Evolutionary conservation across 2,797 vertebrate genomes (phyloP).

Genomic region (Atherinosoma microstoma): DNA sequence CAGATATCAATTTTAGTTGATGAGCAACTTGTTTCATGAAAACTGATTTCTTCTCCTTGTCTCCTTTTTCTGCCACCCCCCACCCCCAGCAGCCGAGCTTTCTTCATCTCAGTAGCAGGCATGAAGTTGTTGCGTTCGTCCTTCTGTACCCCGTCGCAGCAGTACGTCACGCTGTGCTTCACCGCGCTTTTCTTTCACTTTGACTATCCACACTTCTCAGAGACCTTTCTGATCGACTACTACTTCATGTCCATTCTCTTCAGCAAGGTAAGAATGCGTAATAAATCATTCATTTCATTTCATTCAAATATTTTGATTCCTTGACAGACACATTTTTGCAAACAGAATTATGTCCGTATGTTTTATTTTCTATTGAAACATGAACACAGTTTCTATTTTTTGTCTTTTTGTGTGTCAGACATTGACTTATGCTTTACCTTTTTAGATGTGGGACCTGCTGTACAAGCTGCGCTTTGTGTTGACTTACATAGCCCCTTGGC

Average conservation of each 20-base stretch:
- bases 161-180: conserved; percentile 92
- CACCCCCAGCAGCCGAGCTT: conserved; percentile 84
- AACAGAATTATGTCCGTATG: background rate
- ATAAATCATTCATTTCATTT: background rate
- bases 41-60: conserved; percentile 8
- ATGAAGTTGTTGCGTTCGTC: conserved; percentile 92
- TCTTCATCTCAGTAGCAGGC: conserved; percentile 91
- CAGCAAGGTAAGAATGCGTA: conserved; percentile 86
- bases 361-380: background rate
- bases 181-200: conserved; percentile 93
- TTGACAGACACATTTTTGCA: background rate
- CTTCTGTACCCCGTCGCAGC: conserved; percentile 90
- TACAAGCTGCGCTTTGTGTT: conserved; percentile 97
- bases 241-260: conserved; percentile 94
- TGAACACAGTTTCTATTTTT: background rate
- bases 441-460: conserved; percentile 96
- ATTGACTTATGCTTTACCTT: conserved; percentile 27
- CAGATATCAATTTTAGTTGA: background rate
- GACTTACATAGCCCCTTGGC: conserved; percentile 98
- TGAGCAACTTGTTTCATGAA: background rate
- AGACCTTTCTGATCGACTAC: conserved; percentile 93
- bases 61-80: background rate
- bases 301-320: too few relatives aligned
- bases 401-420: background rate
- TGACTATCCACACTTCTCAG: conserved; percentile 90